Evolutionary conservation across 2,113 vertebrate genomes (phyloP), one percentile per base, ranked within the genome.

Genomic region (Chaetura pelagica): DNA sequence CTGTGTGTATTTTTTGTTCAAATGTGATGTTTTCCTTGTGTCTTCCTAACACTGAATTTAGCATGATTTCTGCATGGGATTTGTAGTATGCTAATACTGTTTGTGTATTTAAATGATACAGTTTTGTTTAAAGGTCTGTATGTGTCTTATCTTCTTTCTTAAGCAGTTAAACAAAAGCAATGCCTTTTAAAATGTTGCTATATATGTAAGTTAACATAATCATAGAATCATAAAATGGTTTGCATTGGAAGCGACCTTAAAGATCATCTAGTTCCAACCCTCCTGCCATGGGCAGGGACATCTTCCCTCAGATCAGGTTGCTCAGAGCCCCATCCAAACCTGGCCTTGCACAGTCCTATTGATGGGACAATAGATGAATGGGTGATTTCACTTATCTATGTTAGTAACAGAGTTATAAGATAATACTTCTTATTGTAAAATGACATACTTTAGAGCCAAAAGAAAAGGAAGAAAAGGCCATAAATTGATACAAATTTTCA

Each of bases 1-100:
- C 15, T 83, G 73, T 78, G 19, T 52, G 26, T 88, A 22, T 85
- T 76, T 58, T 66, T 18, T 87, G 21, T 72, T 92, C 49, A 93
- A 89, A 63, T 26, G 57, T 49, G 23, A 35, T 52, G 49, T 69
- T 44, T 46, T 58, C 35, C 40, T 44, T 72, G 9, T 62, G 63
- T 73, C 46, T 73, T 87, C 29, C 46, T 90, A 79, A 68, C 35
- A 48, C 63, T 61, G 35, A 44, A 61, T 82, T 66, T 84, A 68
- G 68, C 40, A 81, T 49, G 83, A 34, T 42, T 85, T 51, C 11
- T 85, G 52, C 67, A 35, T 86, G 85, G 51, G 10, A 48, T 69
- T 42, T 68, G 79, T 58, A 54, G 29, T 76, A 6, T 38, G 64
- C 17, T 79, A 20, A 26, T 64, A 15, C 8, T 71, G 14, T 49